Evolutionary conservation across 2,797 vertebrate species (phyloP), one percentile per base, ranked within the genome.

Genomic region (Rhinatrema bivittatum): DNA sequence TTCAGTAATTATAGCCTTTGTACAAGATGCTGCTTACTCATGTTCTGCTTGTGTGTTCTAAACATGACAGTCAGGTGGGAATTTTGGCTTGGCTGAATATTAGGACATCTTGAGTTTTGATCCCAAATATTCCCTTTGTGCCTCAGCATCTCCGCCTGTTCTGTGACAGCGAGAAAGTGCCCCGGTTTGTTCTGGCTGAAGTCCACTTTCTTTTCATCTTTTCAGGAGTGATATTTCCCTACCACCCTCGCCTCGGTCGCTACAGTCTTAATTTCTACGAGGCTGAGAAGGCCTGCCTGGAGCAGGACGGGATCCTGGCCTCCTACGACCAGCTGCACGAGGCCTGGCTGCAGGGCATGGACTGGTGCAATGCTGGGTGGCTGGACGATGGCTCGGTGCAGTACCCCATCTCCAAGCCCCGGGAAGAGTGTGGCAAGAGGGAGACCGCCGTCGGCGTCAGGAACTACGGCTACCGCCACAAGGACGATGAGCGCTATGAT

Each of bases 291-390:
- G 82, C 86, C 1, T 97, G 94, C 46, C 77, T 72, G 25, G 76
- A 84, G 47, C 91, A 96, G 73, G 94, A 95, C 0, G 91, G 89
- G 27, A 96, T 95, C 47, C 67, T 97, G 76, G 92, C 94, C 2
- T 96, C 94, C 0, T 91, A 94, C 5, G 79, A 89, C 5, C 94
- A 97, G 43, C 54, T 97, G 29, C 94, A 96, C 50, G 60, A 61
- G 46, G 93, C 94, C 20, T 97, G 92, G 92, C 68, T 90, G 46
- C 87, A 93, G 2, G 94, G 93, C 2, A 65, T 97, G 55, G 91
- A 97, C 65, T 97, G 94, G 94, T 98, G 94, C 69, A 96, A 96
- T 10, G 94, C 94, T 0, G 94, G 94, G 16, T 97, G 94, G 94
- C 67, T 98, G 60, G 78, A 91, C 26, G 94, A 97, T 3, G 93